Base-by-base conservation (phyloP, 1,140 invertebrate genomes). In the Drosophila littoralis region DNA sequence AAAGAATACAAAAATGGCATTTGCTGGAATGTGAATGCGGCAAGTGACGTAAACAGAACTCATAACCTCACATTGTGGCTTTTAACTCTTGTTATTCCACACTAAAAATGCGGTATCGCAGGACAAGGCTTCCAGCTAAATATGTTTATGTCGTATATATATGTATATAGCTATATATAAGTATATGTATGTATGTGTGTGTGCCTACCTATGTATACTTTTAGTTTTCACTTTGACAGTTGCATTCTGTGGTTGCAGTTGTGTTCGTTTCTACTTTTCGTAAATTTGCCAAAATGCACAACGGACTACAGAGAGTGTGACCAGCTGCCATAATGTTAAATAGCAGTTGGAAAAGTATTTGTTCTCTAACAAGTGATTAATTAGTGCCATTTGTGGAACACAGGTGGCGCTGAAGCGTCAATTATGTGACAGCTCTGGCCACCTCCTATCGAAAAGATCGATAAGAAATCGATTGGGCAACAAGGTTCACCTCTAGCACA, bases 51-150 rank as follows among this genome's bases (percentile, higher is more conserved):
- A 40, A 38, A 46, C 60, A 48, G 28, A 61, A 71, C 43, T 64
- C 66, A 79, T 75, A 63, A 67, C 67, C 66, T 61, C 73, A 77
- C 59, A 76, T 76, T 81, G 77, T 52, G 77, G 77, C 15, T 43
- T 43, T 15, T 43, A 17, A 48, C 51, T 55, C 76, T 68, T 75
- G 70, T 81, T 73, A 57, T 79, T 68, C 38, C 57, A 51, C 40
- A 65, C 71, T 55, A 60, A 73, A 69, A 58, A 63, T 42, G 51
- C 35, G 38, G 35, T 48, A 46, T 9, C 17, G 1, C 22, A 35
- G 32, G 35, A 66, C 22, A 13, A 9, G 13, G 61, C 15, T 43
- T 42, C 13, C 0, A n/a, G 32, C 33, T 22, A 50, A 58, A 58
- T 45, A 52, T 54, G 38, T 36, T 13, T 7, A 28, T 28, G 5